These are phyloP conservation scores for Drosophila paramelanica DNA, from an alignment of 2,888 invertebrate species.

Conservation along the genomic window DNA sequence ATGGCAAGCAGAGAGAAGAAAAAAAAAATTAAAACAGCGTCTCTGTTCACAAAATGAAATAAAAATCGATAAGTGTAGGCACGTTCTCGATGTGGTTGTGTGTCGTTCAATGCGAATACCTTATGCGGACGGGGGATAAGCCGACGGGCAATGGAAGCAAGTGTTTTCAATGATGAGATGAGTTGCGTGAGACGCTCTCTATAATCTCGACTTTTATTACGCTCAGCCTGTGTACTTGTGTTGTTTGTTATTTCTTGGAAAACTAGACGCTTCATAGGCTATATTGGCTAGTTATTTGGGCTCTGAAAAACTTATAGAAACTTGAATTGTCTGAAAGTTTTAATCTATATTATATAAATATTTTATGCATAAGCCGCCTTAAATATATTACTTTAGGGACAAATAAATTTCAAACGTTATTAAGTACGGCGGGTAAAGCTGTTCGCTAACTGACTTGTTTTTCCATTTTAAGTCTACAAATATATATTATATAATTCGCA, in stretches of 20 bases:
- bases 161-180: conserved; percentile 16
- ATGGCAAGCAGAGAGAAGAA: conserved; percentile 3
- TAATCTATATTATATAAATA: not conserved
- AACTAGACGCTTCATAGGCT: conserved; percentile 16
- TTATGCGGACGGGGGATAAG: not conserved
- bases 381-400: too few relatives aligned
- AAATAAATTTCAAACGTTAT: too few relatives aligned
- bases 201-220: conserved; percentile 5
- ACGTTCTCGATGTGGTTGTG: conserved; percentile 48
- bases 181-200: conserved; percentile 25
- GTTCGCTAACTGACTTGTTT: too few relatives aligned
- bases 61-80: conserved; percentile 82
- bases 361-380: not conserved
- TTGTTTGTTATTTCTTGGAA: conserved; percentile 63
- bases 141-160: conserved; percentile 1
- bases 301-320: too few relatives aligned
- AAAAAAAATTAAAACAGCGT: conserved; percentile 34
- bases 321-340: too few relatives aligned
- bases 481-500: too few relatives aligned
- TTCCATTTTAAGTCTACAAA: too few relatives aligned
- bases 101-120: conserved; percentile 26
- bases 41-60: conserved; percentile 68
- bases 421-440: too few relatives aligned
- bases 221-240: conserved; percentile 31
- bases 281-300: not conserved